phyloP scores from a whole-genome alignment of 2,888 invertebrate species.

The Tiphia femorata region DNA sequence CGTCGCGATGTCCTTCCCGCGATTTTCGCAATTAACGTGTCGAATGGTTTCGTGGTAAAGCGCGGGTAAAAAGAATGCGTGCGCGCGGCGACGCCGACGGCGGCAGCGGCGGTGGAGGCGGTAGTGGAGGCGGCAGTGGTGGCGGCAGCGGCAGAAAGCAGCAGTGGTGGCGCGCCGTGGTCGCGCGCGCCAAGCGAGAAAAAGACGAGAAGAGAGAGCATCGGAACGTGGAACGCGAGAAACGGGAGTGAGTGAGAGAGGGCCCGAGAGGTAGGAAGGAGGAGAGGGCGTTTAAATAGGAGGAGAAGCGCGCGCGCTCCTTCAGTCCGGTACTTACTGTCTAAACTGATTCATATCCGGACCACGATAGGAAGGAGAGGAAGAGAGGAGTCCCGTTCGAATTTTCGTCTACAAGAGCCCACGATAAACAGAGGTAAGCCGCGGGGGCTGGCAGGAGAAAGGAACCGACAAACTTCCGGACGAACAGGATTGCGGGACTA shows the following conservation, averaged over 20 bases:
- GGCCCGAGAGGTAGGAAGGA: conserved; percentile 50
- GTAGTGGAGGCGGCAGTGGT: background rate
- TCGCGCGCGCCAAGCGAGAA: conserved; percentile 16
- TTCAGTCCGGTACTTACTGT: conserved; percentile 66
- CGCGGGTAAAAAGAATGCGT: background rate
- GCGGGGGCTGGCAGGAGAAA: no score
- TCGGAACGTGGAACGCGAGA: conserved; percentile 21
- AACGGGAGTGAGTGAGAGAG: conserved; percentile 32
- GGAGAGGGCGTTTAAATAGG: conserved; percentile 67
- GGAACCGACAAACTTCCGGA: background rate
- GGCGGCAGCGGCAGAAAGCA: background rate
- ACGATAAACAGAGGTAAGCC: conserved; percentile 22
- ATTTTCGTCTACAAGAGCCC: no score
- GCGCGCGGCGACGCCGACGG: background rate
- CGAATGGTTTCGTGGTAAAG: no score
- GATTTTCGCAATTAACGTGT: background rate
- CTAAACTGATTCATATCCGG: conserved; percentile 59
- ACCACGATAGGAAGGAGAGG: conserved; percentile 29
- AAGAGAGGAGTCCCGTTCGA: conserved; percentile 23
- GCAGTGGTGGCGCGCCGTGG: background rate
- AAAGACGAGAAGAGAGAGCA: conserved; percentile 29
- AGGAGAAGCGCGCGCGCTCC: conserved; percentile 65
- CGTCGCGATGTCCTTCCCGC: no score
- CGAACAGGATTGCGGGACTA: background rate
- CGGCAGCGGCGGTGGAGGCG: background rate